Base-by-base conservation (phyloP, 2,888 invertebrate genomes). In the Deroplatys truncata region DNA sequence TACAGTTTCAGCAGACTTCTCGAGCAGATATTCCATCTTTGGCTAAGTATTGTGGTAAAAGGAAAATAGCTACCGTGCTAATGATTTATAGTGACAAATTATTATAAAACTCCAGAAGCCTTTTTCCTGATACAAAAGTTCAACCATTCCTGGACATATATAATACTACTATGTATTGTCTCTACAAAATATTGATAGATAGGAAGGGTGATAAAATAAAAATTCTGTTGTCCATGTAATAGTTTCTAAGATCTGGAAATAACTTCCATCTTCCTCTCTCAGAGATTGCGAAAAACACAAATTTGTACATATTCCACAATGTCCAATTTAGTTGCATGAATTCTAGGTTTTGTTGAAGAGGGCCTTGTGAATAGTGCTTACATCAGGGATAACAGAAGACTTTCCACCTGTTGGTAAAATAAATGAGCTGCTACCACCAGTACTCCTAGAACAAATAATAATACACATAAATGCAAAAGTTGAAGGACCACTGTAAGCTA, bases 341-440 rank as follows among this genome's bases (percentile, higher is more conserved):
- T 9, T 83, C 88, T 86, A 90, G 20, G 89, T 88, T 85, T 89
- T 88, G 85, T 91, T 91, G 90, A 96, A 96, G 89, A 96, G 93
- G 89, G 96, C 96, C 94, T 96, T 96, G 92, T 96, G 96, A 92
- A 96, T 96, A 90, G 96, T 96, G 88, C 95, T 95, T 91, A 96
- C 94, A 93, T 96, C 96, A 56, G 96, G 96, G 91, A 96, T 95
- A 90, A 96, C 95, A 16, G 92, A 91, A 5, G 95, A 95, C 92
- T 95, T 95, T 85, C 94, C 94, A 92, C 95, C 94, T 92, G 93
- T 93, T 29, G 93, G 93, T 25, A 95, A 91, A 89, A 92, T 92
- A 92, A 89, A 88, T n/a, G 87, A 35, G n/a, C 85, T 49, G 31
- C 89, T 86, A 84, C 88, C 72, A 29, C 89, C 85, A 43, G 90